Base-by-base conservation (phyloP, 2,888 invertebrate species). In the Odontomyia ornata region DNA sequence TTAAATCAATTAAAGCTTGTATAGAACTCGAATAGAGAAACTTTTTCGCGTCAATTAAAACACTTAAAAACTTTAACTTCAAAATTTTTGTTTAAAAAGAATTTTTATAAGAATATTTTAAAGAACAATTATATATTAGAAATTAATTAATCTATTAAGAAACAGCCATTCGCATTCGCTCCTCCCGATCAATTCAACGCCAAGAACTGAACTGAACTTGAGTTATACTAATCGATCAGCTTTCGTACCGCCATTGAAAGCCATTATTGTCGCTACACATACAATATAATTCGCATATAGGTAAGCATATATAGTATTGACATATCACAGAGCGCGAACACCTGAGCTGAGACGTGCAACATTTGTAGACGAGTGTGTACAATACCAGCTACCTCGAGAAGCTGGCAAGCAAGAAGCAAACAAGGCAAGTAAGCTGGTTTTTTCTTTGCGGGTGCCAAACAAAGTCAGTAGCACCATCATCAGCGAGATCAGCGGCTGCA, bases 201-300 rank as follows among this genome's bases (percentile, higher is more conserved):
- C 85, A 85, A 86, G 86, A 86, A 86, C 84, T 83, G 84, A 86
- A 86, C 86, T 86, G 84, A 86, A 64, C 64, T 30, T 36, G 25
- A 73, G 57, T 23, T 60, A 36, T 57, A 36, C 75, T 75, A 80
- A 81, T 80, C 79, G 76, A 80, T 77, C 80, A 80, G 80, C 79
- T 80, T 79, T 78, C 64, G 73, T 73, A 73, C 57, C 72, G 56
- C 57, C 72, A 72, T 56, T 72, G 18, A 72, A 28, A 36, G 7
- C 36, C 46, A 25, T 23, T 60, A 64, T n/a, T n/a, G n/a, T n/a
- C n/a, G n/a, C n/a, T n/a, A n/a, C n/a, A n/a, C n/a, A n/a, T n/a
- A n/a, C n/a, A n/a, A n/a, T n/a, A n/a, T n/a, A 71, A 47, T 47
- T 52, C 36, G 13, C 52, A 57, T 30, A 30, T 72, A 27, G 56